phyloP scores from a whole-genome alignment of 1,140 invertebrate genomes.

The Aphelenchoides fujianensis region DNA sequence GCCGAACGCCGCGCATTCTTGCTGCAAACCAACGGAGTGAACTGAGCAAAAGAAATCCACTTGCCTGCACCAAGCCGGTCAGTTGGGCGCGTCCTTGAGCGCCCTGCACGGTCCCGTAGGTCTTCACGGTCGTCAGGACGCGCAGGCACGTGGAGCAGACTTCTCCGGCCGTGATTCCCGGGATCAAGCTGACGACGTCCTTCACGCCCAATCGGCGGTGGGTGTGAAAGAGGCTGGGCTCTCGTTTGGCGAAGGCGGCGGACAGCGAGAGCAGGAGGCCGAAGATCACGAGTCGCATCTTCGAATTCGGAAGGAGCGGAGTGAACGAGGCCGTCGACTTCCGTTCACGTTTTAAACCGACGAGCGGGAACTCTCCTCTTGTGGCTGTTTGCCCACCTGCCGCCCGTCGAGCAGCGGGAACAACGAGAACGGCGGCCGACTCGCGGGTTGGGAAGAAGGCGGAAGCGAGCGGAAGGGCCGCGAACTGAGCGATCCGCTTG shows the following conservation, averaged over 20 bases:
- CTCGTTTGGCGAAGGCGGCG: not conserved
- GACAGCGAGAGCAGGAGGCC: not conserved
- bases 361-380: no score
- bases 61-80: not conserved
- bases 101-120: not conserved
- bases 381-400: not conserved
- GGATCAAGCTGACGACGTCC: not conserved
- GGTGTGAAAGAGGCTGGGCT: not conserved
- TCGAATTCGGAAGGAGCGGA: not conserved
- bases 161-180: not conserved
- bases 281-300: not conserved
- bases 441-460: no score
- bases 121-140: not conserved
- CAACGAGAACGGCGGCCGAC: no score
- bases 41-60: not conserved
- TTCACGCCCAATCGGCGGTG: not conserved
- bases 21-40: not conserved
- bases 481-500: no score
- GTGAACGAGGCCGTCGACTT: not conserved
- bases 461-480: no score
- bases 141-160: not conserved
- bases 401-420: not conserved
- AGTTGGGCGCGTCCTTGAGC: not conserved
- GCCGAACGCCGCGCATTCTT: not conserved
- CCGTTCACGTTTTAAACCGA: not conserved